Percentiles rank a stretch among this genome's conserved stretches.
Evolutionary conservation across 1,140 invertebrate genomes (phyloP).

Genomic region (Leptinotarsa lineolata): DNA sequence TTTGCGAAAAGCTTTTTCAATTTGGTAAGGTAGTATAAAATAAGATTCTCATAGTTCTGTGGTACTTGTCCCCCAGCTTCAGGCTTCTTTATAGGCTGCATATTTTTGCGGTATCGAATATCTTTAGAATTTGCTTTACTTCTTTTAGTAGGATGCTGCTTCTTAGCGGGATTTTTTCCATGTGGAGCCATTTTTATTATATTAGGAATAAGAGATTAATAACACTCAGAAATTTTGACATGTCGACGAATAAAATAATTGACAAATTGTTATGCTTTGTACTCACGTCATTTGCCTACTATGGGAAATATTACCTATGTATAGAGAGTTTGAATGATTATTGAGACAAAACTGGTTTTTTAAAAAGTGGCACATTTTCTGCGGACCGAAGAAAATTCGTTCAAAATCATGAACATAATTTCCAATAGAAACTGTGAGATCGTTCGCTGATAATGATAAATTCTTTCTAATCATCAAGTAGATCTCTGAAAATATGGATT

Average conservation of each 20-base stretch:
- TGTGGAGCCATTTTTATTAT: neutral
- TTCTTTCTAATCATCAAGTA: too few relatives aligned
- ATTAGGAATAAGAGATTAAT: neutral
- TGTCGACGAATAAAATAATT: neutral
- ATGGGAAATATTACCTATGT: too few relatives aligned
- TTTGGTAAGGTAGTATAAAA: constrained; percentile 36
- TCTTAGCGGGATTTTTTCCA: neutral
- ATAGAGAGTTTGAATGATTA: too few relatives aligned
- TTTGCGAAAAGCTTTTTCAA: constrained; percentile 33
- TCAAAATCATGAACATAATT: too few relatives aligned
- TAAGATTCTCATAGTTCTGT: constrained; percentile 32
- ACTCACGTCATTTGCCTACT: neutral
- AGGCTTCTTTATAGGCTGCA: neutral
- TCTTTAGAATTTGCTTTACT: neutral
- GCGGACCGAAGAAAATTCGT: too few relatives aligned
- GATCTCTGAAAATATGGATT: too few relatives aligned
- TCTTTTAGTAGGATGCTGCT: neutral
- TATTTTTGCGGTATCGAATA: neutral
- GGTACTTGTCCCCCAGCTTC: neutral
- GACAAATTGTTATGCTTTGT: constrained; percentile 6
- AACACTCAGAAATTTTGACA: neutral
- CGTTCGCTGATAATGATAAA: too few relatives aligned
- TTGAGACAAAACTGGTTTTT: too few relatives aligned
- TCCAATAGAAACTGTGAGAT: too few relatives aligned
- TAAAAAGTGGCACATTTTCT: too few relatives aligned